These are phyloP conservation scores for Tortricodes alternella DNA, from an alignment of 2,888 invertebrate species.

Conservation along the genomic window DNA sequence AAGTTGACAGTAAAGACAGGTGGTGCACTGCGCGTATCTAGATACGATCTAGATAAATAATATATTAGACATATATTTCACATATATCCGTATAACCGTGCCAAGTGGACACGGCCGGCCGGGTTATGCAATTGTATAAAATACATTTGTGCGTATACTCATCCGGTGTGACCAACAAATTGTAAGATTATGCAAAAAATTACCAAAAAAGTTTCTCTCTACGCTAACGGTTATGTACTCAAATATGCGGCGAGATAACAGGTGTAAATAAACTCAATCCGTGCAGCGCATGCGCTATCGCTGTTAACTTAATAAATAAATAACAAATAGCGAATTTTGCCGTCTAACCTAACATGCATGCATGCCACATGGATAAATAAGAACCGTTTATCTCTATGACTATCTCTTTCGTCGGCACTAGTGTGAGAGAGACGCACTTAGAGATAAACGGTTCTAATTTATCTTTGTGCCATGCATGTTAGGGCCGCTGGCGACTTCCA, in stretches of 20 bases:
- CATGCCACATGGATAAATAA: too few species aligned
- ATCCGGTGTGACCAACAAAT: conserved; percentile 49
- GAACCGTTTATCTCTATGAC: too few species aligned
- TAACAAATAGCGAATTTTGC: conserved; percentile 2
- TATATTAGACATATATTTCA: conserved; percentile 3
- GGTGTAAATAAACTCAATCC: conserved; percentile 45
- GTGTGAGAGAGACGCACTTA: too few species aligned
- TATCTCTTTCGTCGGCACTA: too few species aligned
- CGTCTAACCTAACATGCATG: too few species aligned
- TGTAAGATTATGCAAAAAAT: conserved; percentile 52
- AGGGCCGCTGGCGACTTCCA: not conserved
- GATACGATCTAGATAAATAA: conserved; percentile 1
- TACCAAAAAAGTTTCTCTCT: conserved; percentile 42
- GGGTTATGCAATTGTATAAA: conserved; percentile 36
- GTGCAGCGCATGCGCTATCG: conserved; percentile 28
- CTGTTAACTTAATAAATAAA: conserved; percentile 3
- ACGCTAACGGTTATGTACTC: conserved; percentile 21
- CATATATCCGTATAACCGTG: not conserved
- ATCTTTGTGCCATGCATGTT: not conserved
- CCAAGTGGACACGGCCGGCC: conserved; percentile 13
- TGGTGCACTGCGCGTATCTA: not conserved
- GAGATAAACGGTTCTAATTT: too few species aligned
- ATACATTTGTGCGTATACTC: conserved; percentile 38
- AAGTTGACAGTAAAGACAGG: too few species aligned
- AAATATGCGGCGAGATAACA: conserved; percentile 5